Conservation (phyloP, 2,797 vertebrate species). For the Cynodonichthys magdalenae region DNA sequence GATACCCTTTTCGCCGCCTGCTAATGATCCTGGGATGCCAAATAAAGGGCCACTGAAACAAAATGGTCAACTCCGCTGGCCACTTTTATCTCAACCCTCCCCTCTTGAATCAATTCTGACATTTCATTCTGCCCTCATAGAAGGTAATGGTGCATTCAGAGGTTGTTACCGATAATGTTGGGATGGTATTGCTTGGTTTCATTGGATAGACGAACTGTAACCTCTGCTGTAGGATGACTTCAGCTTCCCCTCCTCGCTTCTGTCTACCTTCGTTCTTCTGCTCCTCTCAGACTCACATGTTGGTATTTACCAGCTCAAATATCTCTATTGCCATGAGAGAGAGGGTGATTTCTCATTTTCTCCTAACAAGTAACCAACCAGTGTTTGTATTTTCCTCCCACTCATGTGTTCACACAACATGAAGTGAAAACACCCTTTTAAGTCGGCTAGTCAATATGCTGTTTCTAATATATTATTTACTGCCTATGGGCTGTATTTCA, state of each 20-base stretch:
- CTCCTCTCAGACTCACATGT: slow-evolving; percentile 17
- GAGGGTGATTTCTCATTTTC: slow-evolving; percentile 38
- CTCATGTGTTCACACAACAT: slow-evolving; percentile 55
- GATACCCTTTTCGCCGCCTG: slow-evolving; percentile 22
- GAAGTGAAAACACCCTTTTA: slow-evolving; percentile 68
- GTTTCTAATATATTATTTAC: slow-evolving; percentile 78
- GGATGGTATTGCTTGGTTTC: slow-evolving; percentile 64
- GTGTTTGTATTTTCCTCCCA: slow-evolving; percentile 61
- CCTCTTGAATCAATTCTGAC: slow-evolving; percentile 77
- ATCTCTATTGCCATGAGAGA: slow-evolving; percentile 41
- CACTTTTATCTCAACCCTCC: slow-evolving; percentile 66
- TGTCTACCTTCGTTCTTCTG: slow-evolving; percentile 17
- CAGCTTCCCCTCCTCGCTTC: slow-evolving; percentile 10
- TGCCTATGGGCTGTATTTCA: slow-evolving; percentile 66
- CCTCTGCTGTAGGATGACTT: slow-evolving; percentile 50
- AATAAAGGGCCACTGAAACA: slow-evolving; percentile 66
- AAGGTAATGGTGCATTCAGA: slow-evolving; percentile 78
- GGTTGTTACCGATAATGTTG: slow-evolving; percentile 77
- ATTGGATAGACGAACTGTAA: slow-evolving; percentile 58
- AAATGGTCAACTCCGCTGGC: slow-evolving; percentile 71
- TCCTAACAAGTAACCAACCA: slow-evolving; percentile 60
- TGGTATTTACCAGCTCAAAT: slow-evolving; percentile 44
- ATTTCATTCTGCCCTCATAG: slow-evolving; percentile 79
- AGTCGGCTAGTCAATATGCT: slow-evolving; percentile 71
- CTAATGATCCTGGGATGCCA: slow-evolving; percentile 68